A percentile compares a stretch with the other conserved stretches of the same genome.
phyloP scores from a whole-genome alignment of 1,140 invertebrate genomes.

The Apolygus lucorum region DNA sequence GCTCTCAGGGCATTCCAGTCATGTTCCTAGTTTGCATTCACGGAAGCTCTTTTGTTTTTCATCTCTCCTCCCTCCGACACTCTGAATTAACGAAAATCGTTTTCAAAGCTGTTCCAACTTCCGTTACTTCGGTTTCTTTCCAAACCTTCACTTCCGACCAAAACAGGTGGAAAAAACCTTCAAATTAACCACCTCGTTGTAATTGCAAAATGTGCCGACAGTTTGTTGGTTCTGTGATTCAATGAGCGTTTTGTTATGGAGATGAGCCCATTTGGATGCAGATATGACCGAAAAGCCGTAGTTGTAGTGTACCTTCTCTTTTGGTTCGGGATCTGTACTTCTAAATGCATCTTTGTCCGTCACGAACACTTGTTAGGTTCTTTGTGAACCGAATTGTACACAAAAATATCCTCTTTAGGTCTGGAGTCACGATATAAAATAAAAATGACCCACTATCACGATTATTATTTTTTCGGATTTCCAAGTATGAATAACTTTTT shows the following conservation, averaged over 20 bases:
- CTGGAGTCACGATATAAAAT: no score
- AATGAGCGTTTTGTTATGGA: not conserved
- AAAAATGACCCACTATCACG: no score
- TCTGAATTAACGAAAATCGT: no score
- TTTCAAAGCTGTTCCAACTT: not conserved
- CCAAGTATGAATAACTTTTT: no score
- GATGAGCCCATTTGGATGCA: not conserved
- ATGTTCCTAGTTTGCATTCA: not conserved
- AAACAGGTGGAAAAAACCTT: not conserved
- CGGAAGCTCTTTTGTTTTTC: not conserved
- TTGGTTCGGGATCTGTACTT: no score
- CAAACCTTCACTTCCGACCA: not conserved
- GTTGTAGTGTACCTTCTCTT: no score
- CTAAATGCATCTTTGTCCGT: no score
- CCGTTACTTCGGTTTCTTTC: not conserved
- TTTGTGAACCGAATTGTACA: no score
- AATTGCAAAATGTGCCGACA: not conserved
- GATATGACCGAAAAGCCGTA: no score
- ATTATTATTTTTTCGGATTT: no score
- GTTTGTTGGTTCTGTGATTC: not conserved
- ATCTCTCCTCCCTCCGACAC: not conserved
- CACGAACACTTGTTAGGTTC: no score
- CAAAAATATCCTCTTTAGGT: no score
- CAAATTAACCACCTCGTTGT: not conserved
- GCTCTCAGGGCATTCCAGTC: not conserved